Percentiles rank a stretch among this genome's conserved stretches.
Conservation (phyloP, 2,113 vertebrate genomes). For the Ptilorrhoa leucosticta region DNA sequence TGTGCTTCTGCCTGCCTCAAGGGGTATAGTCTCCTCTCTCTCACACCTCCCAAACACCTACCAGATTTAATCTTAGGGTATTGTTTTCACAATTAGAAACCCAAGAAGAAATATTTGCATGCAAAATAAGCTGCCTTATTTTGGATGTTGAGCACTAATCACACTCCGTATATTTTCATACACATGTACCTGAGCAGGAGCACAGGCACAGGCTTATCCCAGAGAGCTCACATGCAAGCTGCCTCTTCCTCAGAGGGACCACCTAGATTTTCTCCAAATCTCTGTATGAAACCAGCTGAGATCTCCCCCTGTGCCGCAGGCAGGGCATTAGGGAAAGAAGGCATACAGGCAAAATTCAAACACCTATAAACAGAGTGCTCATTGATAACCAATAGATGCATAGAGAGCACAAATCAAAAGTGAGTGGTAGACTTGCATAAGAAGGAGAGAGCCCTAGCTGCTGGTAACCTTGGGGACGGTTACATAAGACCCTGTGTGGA, state of each 20-base stretch:
- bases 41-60: not conserved
- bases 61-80: not conserved
- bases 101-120: not conserved
- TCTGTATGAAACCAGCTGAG: not conserved
- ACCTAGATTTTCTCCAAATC: not conserved
- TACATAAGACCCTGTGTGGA: not conserved
- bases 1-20: not conserved
- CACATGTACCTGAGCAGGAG: not conserved
- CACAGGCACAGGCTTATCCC: not conserved
- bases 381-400: fast-evolving
- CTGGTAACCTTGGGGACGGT: not conserved
- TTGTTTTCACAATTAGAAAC: not conserved
- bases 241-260: not conserved
- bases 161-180: not conserved
- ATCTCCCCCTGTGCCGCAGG: not conserved
- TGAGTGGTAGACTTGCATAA: not conserved
- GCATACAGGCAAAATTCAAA: not conserved
- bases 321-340: not conserved
- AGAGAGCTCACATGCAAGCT: not conserved
- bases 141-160: not conserved
- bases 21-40: not conserved
- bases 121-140: not conserved
- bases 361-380: not conserved
- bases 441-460: not conserved
- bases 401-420: not conserved